These are phyloP conservation scores for Dolichallabes microphthalmus DNA, from an alignment of 2,113 vertebrate genomes.

Conservation along the genomic window DNA sequence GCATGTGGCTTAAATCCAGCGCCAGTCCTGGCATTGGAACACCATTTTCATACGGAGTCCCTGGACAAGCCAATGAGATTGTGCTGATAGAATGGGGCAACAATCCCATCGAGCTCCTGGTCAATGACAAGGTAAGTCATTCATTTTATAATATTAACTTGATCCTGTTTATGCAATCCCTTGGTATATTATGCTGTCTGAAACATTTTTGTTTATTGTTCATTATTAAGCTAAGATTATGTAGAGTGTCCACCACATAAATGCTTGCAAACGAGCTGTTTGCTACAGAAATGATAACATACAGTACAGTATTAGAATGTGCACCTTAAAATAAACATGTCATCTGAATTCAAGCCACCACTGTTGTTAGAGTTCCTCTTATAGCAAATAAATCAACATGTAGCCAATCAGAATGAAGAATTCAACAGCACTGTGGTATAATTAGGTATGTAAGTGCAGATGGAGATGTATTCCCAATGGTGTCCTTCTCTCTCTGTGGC, in stretches of 20 bases:
- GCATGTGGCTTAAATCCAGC: constrained; percentile 94
- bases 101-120: constrained; percentile 93
- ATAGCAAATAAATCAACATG: not conserved
- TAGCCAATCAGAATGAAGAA: not conserved
- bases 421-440: not conserved
- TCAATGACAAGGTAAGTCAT: constrained; percentile 90
- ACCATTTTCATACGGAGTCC: constrained; percentile 93
- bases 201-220: not conserved
- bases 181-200: not conserved
- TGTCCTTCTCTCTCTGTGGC: not conserved
- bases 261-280: not conserved
- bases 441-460: not conserved
- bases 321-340: not conserved
- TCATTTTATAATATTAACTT: not conserved
- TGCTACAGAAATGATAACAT: not conserved
- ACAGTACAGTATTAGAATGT: no score
- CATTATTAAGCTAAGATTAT: not conserved
- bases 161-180: not conserved
- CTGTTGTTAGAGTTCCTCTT: not conserved
- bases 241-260: not conserved
- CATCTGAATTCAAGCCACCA: not conserved
- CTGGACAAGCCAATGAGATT: constrained; percentile 95
- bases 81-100: constrained; percentile 98
- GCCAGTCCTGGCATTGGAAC: constrained; percentile 92
- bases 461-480: not conserved